phyloP scores from a whole-genome alignment of 2,888 invertebrate species.

The Drosophila lutescens region DNA sequence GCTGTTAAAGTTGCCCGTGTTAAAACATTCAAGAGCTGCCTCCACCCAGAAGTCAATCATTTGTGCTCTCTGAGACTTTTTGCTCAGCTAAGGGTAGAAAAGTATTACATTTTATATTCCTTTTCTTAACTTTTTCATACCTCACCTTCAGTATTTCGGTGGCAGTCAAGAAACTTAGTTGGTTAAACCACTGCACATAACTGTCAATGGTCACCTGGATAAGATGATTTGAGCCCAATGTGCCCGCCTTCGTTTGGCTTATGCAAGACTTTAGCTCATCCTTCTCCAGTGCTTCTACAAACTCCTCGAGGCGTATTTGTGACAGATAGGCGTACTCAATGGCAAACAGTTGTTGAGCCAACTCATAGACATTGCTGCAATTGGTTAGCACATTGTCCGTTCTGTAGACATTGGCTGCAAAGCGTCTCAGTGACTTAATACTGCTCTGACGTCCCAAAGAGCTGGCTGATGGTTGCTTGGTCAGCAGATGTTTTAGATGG shows the following conservation, averaged over 20 bases:
- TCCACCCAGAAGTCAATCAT: constrained; percentile 98
- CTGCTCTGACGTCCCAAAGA: constrained; percentile 70
- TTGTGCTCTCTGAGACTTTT: constrained; percentile 95
- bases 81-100: constrained; percentile 88
- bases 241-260: constrained; percentile 85
- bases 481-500: constrained; percentile 64
- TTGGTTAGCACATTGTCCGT: constrained; percentile 87
- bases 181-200: constrained; percentile 98
- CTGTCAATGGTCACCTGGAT: constrained; percentile 90
- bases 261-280: constrained; percentile 88
- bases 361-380: constrained; percentile 90
- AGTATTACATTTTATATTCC: background rate
- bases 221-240: constrained; percentile 87
- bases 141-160: constrained; percentile 95
- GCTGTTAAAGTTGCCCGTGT: constrained; percentile 98
- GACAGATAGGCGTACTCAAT: constrained; percentile 96
- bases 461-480: constrained; percentile 55
- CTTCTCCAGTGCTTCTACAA: constrained; percentile 93
- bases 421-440: constrained; percentile 84
- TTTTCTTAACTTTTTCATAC: background rate
- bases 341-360: constrained; percentile 96
- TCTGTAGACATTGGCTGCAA: constrained; percentile 62
- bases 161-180: constrained; percentile 95
- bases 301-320: constrained; percentile 97
- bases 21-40: constrained; percentile 97